A percentile compares a stretch with the other conserved stretches of the same genome.
Evolutionary conservation across 1,140 invertebrate genomes (phyloP).

Genomic region (Pogonognathellus flavescens): DNA sequence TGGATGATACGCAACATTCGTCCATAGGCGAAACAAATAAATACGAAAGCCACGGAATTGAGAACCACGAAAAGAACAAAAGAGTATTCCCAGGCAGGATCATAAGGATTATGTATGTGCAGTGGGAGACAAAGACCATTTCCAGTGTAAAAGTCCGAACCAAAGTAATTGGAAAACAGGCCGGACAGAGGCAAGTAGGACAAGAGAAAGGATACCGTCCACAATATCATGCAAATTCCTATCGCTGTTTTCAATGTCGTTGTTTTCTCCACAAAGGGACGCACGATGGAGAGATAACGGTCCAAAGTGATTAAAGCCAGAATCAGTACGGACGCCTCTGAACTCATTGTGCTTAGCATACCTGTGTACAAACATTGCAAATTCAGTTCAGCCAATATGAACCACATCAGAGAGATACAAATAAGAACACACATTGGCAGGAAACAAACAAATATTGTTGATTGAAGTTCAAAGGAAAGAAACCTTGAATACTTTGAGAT

Average conservation of each 20-base stretch:
- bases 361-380: conserved; percentile 69
- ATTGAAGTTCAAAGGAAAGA: too few species aligned
- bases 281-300: conserved; percentile 75
- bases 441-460: too few species aligned
- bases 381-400: neutral
- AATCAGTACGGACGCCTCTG: conserved; percentile 77
- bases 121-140: conserved; percentile 78
- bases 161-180: conserved; percentile 71
- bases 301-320: conserved; percentile 76
- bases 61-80: conserved; percentile 74
- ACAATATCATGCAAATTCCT: conserved; percentile 70
- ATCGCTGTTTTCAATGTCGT: conserved; percentile 68
- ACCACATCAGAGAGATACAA: too few species aligned
- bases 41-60: conserved; percentile 75
- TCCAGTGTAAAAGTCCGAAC: conserved; percentile 74
- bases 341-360: conserved; percentile 78
- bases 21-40: conserved; percentile 75
- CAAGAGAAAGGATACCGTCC: conserved; percentile 72
- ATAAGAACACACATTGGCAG: too few species aligned
- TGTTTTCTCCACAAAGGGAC: conserved; percentile 72
- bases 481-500: too few species aligned
- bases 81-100: conserved; percentile 78
- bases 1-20: conserved; percentile 75
- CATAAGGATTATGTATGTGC: conserved; percentile 76
- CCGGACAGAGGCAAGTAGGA: conserved; percentile 73